A percentile compares a stretch with the other conserved stretches of the same genome.
Evolutionary conservation across 2,888 invertebrate species (phyloP).

Genomic region (Tethea ocularis): DNA sequence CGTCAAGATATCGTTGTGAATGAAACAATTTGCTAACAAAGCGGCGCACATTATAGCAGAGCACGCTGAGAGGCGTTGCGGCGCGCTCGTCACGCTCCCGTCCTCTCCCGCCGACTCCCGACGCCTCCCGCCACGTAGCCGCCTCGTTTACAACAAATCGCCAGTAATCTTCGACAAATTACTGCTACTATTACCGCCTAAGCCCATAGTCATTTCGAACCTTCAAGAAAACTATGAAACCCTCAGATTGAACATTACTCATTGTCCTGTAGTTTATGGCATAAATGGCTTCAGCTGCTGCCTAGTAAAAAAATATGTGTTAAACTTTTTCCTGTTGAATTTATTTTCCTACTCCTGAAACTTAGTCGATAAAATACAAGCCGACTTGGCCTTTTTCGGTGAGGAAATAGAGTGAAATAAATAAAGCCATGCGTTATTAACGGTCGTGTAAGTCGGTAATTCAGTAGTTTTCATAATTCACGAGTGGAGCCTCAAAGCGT

Average conservation of each 20-base stretch:
- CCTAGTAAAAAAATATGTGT: neutral
- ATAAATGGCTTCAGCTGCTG: neutral
- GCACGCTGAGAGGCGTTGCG: neutral
- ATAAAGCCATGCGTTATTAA: neutral
- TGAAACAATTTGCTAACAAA: conserved; percentile 11
- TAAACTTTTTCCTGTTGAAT: neutral
- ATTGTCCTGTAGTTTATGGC: neutral
- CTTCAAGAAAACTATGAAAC: neutral
- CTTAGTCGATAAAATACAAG: neutral
- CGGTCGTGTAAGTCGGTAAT: conserved; percentile 1
- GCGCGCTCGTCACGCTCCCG: neutral
- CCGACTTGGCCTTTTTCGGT: neutral
- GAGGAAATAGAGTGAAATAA: neutral
- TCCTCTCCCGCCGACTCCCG: neutral
- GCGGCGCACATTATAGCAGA: conserved; percentile 2
- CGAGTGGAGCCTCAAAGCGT: conserved; percentile 15
- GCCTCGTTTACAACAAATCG: conserved; percentile 9
- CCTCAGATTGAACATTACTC: neutral
- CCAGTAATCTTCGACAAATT: conserved; percentile 11
- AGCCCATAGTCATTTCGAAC: conserved; percentile 1
- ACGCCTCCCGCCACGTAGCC: neutral
- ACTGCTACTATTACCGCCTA: conserved; percentile 7
- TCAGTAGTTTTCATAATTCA: neutral
- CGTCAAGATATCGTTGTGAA: conserved; percentile 9
- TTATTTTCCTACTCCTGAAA: neutral